These are phyloP conservation scores for Plotosus lineatus DNA, from an alignment of 2,113 vertebrate genomes.

Conservation along the genomic window DNA sequence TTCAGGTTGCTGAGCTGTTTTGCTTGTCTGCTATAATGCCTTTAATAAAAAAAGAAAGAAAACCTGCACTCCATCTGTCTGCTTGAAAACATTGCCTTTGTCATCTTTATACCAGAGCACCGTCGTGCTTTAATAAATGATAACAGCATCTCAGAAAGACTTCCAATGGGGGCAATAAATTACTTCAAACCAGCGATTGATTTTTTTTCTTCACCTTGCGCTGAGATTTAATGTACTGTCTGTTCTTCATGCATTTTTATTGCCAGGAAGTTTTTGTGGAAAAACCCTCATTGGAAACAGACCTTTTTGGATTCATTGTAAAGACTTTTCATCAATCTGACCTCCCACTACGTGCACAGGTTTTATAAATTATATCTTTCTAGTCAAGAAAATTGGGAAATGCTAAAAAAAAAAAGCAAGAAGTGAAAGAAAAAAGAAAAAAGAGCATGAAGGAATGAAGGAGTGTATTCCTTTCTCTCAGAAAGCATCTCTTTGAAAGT, in stretches of 20 bases:
- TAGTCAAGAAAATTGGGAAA: background rate
- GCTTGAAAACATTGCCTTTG: background rate
- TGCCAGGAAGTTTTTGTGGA: background rate
- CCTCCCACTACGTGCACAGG: background rate
- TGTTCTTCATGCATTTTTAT: background rate
- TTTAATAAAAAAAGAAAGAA: background rate
- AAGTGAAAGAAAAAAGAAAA: background rate
- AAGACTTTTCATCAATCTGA: too few relatives aligned
- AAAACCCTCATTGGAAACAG: background rate
- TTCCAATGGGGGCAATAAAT: background rate
- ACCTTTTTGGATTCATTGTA: background rate
- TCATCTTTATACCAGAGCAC: slow-evolving; percentile 4
- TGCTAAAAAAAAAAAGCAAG: background rate
- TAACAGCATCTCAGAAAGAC: background rate
- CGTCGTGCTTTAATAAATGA: slow-evolving; percentile 11
- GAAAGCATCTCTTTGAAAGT: background rate
- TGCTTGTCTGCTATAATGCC: background rate
- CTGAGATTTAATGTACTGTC: background rate
- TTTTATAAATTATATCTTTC: background rate
- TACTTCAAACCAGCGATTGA: background rate
- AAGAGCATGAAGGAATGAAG: background rate
- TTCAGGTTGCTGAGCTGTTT: background rate
- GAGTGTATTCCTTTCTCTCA: background rate
- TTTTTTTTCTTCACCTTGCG: background rate
- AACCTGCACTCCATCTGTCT: background rate